These are phyloP conservation scores for Oscheius myriophilus DNA, from an alignment of 2,888 invertebrate genomes.

Conservation along the genomic window DNA sequence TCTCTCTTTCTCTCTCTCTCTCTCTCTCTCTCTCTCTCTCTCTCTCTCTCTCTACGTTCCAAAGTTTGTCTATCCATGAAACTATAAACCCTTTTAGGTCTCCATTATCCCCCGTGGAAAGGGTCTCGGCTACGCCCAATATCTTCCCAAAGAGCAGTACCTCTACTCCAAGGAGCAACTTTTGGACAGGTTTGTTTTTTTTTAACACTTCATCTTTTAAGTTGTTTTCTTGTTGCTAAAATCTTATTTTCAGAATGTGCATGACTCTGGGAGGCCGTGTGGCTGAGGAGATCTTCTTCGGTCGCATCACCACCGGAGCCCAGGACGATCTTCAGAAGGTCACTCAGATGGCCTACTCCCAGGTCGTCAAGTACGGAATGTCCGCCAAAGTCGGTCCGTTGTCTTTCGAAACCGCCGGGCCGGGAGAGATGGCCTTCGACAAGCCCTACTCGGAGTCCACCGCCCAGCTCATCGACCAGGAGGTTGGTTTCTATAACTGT, in stretches of 20 bases:
- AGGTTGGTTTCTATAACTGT: conserved; percentile 73
- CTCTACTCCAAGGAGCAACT: conserved; percentile 92
- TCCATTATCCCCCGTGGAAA: conserved; percentile 90
- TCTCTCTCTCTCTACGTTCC: too few relatives aligned
- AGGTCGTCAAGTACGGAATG: conserved; percentile 97
- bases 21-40: too few relatives aligned
- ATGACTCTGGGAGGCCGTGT: conserved; percentile 74
- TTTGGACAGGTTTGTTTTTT: conserved; percentile 59
- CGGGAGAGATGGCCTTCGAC: conserved; percentile 79
- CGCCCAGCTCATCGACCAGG: conserved; percentile 90
- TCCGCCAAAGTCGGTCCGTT: conserved; percentile 95
- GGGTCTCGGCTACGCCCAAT: conserved; percentile 97
- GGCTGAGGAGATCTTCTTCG: conserved; percentile 95
- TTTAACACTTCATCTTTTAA: neutral
- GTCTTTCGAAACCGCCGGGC: conserved; percentile 91
- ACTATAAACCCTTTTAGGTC: too few relatives aligned
- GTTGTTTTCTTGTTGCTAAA: too few relatives aligned
- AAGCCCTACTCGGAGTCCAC: conserved; percentile 98
- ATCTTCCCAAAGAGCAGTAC: conserved; percentile 97
- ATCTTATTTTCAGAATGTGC: conserved; percentile 56
- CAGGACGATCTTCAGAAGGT: conserved; percentile 98
- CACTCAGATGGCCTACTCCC: conserved; percentile 96
- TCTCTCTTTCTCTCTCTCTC: too few relatives aligned
- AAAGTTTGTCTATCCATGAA: too few relatives aligned
- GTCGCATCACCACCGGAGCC: conserved; percentile 94